phyloP scores from a whole-genome alignment of 2,888 invertebrate genomes.

The Griposia aprilina region DNA sequence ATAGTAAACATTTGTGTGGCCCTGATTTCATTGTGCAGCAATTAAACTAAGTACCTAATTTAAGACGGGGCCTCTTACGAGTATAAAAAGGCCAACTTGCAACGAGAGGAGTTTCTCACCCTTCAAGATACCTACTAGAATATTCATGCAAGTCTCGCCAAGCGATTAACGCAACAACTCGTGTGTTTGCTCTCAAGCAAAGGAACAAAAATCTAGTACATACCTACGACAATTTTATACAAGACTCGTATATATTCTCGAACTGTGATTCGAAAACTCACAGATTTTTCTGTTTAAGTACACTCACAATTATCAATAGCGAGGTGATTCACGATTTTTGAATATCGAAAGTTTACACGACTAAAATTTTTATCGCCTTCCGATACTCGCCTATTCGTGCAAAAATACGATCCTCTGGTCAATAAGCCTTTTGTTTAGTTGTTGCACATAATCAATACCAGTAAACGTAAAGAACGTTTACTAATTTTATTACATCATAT shows the following conservation, averaged over 20 bases:
- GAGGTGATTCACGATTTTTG: not conserved
- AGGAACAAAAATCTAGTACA: not conserved
- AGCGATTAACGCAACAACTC: not conserved
- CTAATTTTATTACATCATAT: constrained; percentile 27
- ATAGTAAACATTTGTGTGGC: constrained; percentile 1
- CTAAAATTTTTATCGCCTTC: not conserved
- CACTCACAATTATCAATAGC: not conserved
- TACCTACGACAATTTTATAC: not conserved
- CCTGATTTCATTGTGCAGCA: constrained; percentile 4
- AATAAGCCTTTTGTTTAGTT: constrained; percentile 16
- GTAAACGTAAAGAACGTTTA: constrained; percentile 20
- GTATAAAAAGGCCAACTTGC: not conserved
- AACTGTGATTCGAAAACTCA: not conserved
- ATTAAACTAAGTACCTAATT: constrained; percentile 5
- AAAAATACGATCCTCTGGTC: not conserved
- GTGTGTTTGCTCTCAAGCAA: not conserved
- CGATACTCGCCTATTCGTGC: too few species aligned
- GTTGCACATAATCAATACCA: constrained; percentile 24
- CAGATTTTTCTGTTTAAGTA: not conserved
- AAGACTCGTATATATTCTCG: not conserved
- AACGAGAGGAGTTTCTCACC: not conserved
- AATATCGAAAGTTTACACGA: not conserved
- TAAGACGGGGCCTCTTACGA: not conserved
- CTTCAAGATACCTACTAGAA: not conserved
- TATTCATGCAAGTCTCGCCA: not conserved